These are phyloP conservation scores for Lasioglossum zephyrum DNA, from an alignment of 2,888 invertebrate genomes.

Conservation along the genomic window DNA sequence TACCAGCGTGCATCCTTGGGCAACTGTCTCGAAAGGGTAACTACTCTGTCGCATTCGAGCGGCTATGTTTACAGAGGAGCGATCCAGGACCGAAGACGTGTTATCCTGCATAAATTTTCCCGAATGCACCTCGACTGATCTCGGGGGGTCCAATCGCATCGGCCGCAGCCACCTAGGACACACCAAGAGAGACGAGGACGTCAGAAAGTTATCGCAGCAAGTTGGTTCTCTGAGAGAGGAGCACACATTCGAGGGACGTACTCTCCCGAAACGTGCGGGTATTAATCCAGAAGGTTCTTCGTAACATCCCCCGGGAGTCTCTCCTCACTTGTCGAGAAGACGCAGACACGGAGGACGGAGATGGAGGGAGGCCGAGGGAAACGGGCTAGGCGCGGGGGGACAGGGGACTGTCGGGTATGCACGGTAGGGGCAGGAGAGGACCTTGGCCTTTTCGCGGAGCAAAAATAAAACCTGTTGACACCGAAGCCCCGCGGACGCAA, in stretches of 20 bases:
- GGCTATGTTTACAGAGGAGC: neutral
- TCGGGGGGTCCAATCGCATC: neutral
- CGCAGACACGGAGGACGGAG: constrained; percentile 29
- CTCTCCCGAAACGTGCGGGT: neutral
- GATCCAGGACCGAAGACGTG: neutral
- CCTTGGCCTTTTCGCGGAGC: constrained; percentile 81
- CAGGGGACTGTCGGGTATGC: constrained; percentile 57
- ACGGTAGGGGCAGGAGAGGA: constrained; percentile 75
- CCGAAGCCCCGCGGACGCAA: constrained; percentile 78
- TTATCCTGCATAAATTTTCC: neutral
- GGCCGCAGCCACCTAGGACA: neutral
- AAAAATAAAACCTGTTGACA: constrained; percentile 82
- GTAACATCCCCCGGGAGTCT: constrained; percentile 66
- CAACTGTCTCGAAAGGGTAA: neutral
- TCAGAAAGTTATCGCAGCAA: constrained; percentile 23
- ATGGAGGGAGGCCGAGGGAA: constrained; percentile 46
- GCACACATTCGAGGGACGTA: neutral
- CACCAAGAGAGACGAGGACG: neutral
- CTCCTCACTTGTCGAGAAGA: constrained; percentile 54
- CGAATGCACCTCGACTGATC: neutral
- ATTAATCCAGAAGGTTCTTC: constrained; percentile 69
- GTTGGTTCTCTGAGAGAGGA: neutral
- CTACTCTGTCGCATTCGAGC: neutral
- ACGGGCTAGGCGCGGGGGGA: constrained; percentile 46
- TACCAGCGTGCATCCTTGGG: neutral